Conservation (phyloP, 1,140 invertebrate genomes). For the Sycophaga agraensis region DNA sequence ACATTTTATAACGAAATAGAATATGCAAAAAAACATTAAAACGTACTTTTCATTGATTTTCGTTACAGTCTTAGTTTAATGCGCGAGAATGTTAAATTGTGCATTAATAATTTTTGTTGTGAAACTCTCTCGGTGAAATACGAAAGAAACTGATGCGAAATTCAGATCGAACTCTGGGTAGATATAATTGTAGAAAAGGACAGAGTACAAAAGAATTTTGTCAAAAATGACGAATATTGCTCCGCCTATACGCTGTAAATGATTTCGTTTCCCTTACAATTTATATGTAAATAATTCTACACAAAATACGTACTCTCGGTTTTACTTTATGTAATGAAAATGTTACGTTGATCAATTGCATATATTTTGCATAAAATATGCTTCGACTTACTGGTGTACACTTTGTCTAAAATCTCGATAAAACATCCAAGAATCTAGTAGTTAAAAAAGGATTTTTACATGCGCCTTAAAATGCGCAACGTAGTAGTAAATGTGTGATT, state of each 20-base stretch:
- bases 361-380: no score
- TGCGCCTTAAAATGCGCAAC: background rate
- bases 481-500: background rate
- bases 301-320: no score
- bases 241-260: no score
- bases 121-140: slow-evolving; percentile 17
- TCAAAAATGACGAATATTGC: no score
- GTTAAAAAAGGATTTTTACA: no score
- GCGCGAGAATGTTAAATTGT: background rate
- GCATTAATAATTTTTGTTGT: slow-evolving; percentile 18
- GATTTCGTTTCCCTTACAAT: no score
- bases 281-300: no score
- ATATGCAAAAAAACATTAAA: slow-evolving; percentile 14
- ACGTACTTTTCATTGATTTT: background rate
- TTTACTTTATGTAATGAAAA: no score
- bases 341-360: no score
- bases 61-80: background rate
- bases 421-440: no score
- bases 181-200: background rate
- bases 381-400: no score
- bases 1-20: slow-evolving; percentile 23
- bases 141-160: slow-evolving; percentile 30
- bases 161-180: background rate
- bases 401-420: no score
- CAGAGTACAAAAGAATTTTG: background rate